Evolutionary conservation across 2,113 vertebrate species (phyloP).

Genomic region (Elachura formosa): DNA sequence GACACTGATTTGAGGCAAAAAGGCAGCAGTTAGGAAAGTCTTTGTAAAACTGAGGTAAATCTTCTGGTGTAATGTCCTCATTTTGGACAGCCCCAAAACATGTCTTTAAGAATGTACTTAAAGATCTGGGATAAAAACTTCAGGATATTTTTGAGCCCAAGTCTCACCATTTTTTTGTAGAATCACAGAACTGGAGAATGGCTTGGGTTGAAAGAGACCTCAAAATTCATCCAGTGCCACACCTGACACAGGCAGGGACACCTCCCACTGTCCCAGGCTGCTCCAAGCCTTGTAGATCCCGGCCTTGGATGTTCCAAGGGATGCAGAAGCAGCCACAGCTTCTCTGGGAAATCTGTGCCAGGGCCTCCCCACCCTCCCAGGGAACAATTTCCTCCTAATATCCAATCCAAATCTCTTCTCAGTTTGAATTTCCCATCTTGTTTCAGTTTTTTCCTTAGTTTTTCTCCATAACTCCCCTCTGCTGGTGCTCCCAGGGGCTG

Average conservation of each 20-base stretch:
- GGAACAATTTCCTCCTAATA: neutral
- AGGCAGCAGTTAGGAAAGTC: neutral
- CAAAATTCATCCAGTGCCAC: fast-evolving
- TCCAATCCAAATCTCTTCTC: neutral
- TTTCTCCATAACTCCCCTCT: neutral
- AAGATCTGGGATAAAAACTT: neutral
- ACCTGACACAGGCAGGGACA: neutral
- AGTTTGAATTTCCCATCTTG: neutral
- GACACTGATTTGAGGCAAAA: neutral
- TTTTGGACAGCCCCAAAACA: neutral
- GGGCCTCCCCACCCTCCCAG: neutral
- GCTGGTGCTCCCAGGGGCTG: neutral
- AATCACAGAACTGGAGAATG: neutral
- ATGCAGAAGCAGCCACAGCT: neutral
- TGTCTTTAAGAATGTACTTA: neutral
- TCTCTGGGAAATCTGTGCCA: neutral
- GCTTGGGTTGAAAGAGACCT: neutral
- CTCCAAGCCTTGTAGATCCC: neutral
- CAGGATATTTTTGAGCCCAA: neutral
- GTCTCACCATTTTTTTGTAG: neutral
- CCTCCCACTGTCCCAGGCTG: fast-evolving
- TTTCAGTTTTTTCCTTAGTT: neutral
- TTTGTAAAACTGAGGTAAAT: neutral
- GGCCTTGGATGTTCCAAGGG: neutral
- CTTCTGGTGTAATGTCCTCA: neutral